Base-by-base conservation (phyloP, 1,140 invertebrate genomes). In the Scylla paramamosain region DNA sequence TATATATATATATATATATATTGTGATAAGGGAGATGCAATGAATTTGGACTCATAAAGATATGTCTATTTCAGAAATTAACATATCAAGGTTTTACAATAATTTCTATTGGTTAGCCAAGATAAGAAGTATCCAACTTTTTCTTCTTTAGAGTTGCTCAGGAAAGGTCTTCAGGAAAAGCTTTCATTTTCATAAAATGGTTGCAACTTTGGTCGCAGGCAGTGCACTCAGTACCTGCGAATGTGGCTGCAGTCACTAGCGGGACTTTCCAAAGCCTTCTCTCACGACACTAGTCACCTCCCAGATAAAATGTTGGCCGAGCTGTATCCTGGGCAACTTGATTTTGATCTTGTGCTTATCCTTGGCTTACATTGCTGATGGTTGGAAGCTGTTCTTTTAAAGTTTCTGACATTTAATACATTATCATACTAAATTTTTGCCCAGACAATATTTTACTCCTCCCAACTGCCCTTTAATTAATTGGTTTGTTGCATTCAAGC, bases 1-100 rank as follows among this genome's bases (percentile, higher is more conserved):
- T 91, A 91, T 20, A n/a, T 91, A 77, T 91, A 91, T 20, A n/a
- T n/a, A n/a, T 52, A 52, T 67, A 67, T 91, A 32, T 91, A 91
- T 91, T 77, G 10, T 77, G n/a, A 77, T 77, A 77, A 77, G 52
- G 46, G 46, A 91, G 52, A 77, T 91, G 29, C 52, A 46, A 39
- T 91, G 59, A 91, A 91, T 91, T 20, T 91, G 31, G 52, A 39
- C 90, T 91, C 52, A 20, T 39, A 31, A 77, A 67, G 29, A 77
- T 67, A 91, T 91, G 20, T 77, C 52, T 59, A 25, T 91, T 91
- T 59, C 90, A 91, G 52, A 77, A 32, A 91, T 77, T 91, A 39
- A 91, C 90, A 91, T 91, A 91, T 91, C 90, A 77, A 32, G 59
- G 46, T 7, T 31, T 32, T 32, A 52, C 7, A 52, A 20, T 29